Base-by-base conservation (phyloP, 2,888 invertebrate species). In the Leptopterna dolabrata region DNA sequence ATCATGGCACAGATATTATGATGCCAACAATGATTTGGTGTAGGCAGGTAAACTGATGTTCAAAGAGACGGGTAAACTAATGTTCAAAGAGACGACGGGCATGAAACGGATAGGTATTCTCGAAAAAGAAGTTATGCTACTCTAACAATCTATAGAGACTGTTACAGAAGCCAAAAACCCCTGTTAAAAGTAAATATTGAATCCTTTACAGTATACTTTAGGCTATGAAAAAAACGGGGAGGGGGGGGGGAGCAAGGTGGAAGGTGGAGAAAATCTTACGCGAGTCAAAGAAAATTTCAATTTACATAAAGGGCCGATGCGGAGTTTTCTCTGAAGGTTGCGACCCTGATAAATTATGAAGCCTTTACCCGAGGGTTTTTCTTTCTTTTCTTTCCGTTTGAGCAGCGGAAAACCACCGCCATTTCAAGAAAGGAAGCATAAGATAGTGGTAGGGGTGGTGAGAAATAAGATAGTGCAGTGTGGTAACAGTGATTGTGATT, bases 311-410 rank as follows among this genome's bases (percentile, higher is more conserved):
- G n/a, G 71, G 36, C 29, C 36, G 71, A 71, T 16, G 71, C 14
- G n/a, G 30, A 71, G 71, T 71, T 71, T 71, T 55, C 55, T 55
- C 55, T 36, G 29, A 29, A n/a, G 71, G 71, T 71, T 36, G 71
- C 71, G 71, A 30, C 71, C 71, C 71, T 27, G 30, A 71, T 71
- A 71, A 71, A 71, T 71, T 71, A 71, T 71, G 71, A 30, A 71
- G 71, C 71, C 13, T 71, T 71, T 71, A 29, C 36, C 36, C 71
- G 27, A 14, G 29, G 71, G 71, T 29, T 71, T 71, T 71, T 71
- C 71, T 71, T 55, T 43, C n/a, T n/a, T n/a, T n/a, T n/a, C n/a
- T 55, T 55, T 55, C 16, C n/a, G 55, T 16, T 19, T 16, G 55
- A 55, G 55, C 55, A n/a, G 7, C n/a, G 55, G 19, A 55, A 55